A percentile compares a stretch with the other conserved stretches of the same genome.
Evolutionary conservation across 1,140 invertebrate species (phyloP).

Genomic region (Drosophila chauvacae): DNA sequence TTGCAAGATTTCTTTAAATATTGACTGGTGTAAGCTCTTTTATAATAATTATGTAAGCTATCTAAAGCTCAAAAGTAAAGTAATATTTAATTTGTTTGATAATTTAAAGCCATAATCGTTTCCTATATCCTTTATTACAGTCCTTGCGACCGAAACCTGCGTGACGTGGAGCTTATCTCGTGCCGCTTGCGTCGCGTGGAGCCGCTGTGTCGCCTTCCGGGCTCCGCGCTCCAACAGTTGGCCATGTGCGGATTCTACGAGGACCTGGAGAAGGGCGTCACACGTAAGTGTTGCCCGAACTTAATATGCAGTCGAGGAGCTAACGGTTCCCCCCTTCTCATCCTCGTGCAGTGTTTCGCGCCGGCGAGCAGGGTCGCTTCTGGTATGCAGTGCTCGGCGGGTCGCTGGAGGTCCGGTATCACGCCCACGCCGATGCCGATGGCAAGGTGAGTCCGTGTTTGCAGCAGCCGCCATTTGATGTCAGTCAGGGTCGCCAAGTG

Average conservation of each 20-base stretch:
- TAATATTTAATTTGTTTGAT: too few relatives aligned
- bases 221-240: slow-evolving; percentile 90
- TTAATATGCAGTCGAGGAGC: slow-evolving; percentile 33
- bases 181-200: slow-evolving; percentile 87
- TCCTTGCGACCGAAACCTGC: slow-evolving; percentile 89
- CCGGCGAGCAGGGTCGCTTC: slow-evolving; percentile 91
- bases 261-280: slow-evolving; percentile 91
- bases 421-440: slow-evolving; percentile 86
- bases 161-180: slow-evolving; percentile 89
- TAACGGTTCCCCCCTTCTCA: slow-evolving; percentile 61
- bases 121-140: slow-evolving; percentile 84
- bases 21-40: too few relatives aligned
- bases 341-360: slow-evolving; percentile 88
- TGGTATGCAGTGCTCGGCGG: slow-evolving; percentile 92
- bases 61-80: not conserved
- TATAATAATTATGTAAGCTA: not conserved
- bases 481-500: not conserved
- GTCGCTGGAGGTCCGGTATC: slow-evolving; percentile 88
- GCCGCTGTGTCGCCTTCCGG: slow-evolving; percentile 89
- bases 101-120: not conserved
- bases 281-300: slow-evolving; percentile 87
- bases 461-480: slow-evolving; percentile 7
- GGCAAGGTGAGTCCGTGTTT: slow-evolving; percentile 85
- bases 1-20: too few relatives aligned
- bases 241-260: slow-evolving; percentile 91